phyloP scores from a whole-genome alignment of 2,888 invertebrate genomes.

The Elysia crispata region DNA sequence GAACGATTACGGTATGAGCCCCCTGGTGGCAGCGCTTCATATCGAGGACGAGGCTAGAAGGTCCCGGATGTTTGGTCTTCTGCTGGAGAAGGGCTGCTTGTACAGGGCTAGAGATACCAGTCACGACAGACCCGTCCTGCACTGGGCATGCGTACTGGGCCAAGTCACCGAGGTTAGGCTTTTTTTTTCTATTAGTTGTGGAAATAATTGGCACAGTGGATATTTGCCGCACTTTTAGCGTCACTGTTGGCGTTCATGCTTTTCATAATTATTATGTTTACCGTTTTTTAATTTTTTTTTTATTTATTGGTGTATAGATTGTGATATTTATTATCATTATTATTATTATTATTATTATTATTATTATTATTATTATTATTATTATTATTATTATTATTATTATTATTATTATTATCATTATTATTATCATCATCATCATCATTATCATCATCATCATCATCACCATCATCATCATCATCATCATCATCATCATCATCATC shows the following conservation, averaged over 20 bases:
- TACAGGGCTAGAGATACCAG: constrained; percentile 58
- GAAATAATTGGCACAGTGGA: too few species aligned
- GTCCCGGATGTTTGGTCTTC: constrained; percentile 64
- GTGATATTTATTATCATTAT: neutral
- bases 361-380: neutral
- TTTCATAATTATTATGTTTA: too few species aligned
- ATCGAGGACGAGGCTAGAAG: constrained; percentile 63
- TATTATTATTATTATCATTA: constrained; percentile 16
- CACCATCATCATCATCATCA: neutral
- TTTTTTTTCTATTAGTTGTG: too few species aligned
- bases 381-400: neutral
- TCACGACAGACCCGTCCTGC: constrained; percentile 61
- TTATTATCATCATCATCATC: constrained; percentile 4
- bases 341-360: neutral
- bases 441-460: neutral
- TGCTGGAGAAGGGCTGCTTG: constrained; percentile 65
- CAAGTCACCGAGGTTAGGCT: constrained; percentile 58
- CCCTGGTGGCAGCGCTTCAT: constrained; percentile 67
- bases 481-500: neutral
- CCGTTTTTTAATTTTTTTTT: too few species aligned
- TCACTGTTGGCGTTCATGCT: too few species aligned
- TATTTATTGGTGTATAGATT: too few species aligned
- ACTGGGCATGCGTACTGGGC: constrained; percentile 68
- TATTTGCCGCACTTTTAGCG: too few species aligned
- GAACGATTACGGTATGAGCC: constrained; percentile 67